Evolutionary conservation across 2,888 invertebrate genomes (phyloP).

Genomic region (Perdita meconis): DNA sequence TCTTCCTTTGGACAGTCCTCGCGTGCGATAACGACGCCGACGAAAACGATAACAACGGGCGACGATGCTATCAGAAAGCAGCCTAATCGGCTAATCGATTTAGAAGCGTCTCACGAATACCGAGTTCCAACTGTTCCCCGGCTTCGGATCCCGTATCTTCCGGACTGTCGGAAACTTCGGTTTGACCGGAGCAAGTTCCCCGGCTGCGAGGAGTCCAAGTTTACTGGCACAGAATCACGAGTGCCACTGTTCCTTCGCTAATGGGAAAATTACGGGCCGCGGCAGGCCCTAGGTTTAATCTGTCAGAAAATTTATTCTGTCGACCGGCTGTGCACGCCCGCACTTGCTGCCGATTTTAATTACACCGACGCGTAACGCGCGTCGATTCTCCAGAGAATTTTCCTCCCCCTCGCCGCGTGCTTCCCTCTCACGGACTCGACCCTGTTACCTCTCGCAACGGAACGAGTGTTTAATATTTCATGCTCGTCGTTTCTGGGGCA

Average conservation of each 20-base stretch:
- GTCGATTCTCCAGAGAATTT: constrained; percentile 40
- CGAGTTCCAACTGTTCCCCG: neutral
- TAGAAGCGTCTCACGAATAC: neutral
- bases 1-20: constrained; percentile 5
- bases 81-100: constrained; percentile 30
- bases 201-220: constrained; percentile 20
- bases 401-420: neutral
- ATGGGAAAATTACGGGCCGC: constrained; percentile 45
- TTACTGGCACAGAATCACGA: constrained; percentile 24
- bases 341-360: constrained; percentile 57
- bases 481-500: neutral
- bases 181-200: neutral
- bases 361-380: constrained; percentile 53
- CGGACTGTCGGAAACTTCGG: neutral
- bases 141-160: neutral
- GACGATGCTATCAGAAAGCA: constrained; percentile 8
- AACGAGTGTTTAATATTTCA: neutral
- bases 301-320: constrained; percentile 63
- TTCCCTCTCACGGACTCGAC: neutral
- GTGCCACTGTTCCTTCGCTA: constrained; percentile 28
- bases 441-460: constrained; percentile 3
- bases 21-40: constrained; percentile 25
- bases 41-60: constrained; percentile 20
- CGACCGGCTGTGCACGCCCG: constrained; percentile 12
- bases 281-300: constrained; percentile 45